Conservation (phyloP, 2,113 vertebrate genomes). For the Lepus europaeus region DNA sequence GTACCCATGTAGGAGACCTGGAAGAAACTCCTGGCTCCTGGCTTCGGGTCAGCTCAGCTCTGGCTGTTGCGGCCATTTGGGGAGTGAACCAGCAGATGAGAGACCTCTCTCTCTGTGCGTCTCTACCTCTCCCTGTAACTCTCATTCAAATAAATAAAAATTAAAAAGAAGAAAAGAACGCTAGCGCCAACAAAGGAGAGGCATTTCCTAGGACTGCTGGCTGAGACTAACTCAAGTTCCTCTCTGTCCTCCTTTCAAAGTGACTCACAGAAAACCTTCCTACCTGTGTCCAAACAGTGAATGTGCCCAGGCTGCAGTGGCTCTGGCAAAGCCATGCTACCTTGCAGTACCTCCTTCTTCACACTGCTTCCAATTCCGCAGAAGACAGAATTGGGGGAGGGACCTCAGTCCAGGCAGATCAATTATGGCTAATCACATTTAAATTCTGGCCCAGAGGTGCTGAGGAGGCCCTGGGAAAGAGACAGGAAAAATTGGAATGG, state of each 20-base stretch:
- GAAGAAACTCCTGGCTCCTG: too few relatives aligned
- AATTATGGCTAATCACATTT: conserved; percentile 67
- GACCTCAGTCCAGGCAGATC: conserved; percentile 25
- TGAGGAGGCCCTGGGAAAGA: background rate
- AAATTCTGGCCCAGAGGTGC: conserved; percentile 61
- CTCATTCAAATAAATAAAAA: too few relatives aligned
- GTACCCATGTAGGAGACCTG: too few relatives aligned
- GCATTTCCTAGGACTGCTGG: background rate
- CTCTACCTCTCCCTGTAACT: too few relatives aligned
- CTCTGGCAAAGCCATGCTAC: background rate
- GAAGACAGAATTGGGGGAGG: background rate
- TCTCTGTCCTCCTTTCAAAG: background rate
- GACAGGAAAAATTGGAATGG: conserved; percentile 57
- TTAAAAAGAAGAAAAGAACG: background rate
- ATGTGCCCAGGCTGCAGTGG: too few relatives aligned
- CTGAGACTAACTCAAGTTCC: background rate
- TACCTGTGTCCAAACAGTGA: background rate
- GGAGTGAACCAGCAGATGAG: too few relatives aligned
- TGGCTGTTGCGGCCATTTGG: too few relatives aligned
- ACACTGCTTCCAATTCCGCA: background rate
- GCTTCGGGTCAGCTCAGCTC: too few relatives aligned
- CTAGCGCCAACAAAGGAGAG: background rate
- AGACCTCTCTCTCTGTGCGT: too few relatives aligned
- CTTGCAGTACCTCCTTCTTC: background rate
- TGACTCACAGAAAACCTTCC: background rate